Percentiles rank a stretch among this genome's conserved stretches.
Conservation (phyloP, 2,113 vertebrate genomes). For the Xiphorhynchus elegans region DNA sequence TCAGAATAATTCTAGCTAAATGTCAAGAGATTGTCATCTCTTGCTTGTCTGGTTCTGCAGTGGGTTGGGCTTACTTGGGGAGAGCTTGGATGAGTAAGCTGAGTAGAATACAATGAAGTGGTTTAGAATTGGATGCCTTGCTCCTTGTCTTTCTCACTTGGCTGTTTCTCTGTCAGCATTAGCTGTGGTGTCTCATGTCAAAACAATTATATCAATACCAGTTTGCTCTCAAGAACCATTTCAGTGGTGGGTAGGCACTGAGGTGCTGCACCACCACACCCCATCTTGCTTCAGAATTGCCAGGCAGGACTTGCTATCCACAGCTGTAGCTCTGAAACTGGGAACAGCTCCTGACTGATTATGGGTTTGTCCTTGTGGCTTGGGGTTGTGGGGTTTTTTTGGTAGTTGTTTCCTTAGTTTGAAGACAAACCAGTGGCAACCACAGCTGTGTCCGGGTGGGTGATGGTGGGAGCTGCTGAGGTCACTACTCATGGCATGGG, state of each 20-base stretch:
- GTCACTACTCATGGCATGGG: not conserved
- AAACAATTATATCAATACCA: not conserved
- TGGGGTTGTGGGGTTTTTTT: not conserved
- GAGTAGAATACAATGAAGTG: not conserved
- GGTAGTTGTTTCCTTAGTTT: not conserved
- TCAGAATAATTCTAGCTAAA: not conserved
- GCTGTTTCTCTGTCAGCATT: not conserved
- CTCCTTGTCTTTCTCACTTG: not conserved
- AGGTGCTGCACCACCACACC: not conserved
- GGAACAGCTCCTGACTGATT: not conserved
- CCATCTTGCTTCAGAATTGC: not conserved
- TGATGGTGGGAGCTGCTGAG: not conserved
- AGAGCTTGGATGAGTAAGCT: not conserved
- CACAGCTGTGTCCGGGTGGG: not conserved
- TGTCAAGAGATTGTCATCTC: not conserved
- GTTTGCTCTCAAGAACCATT: not conserved
- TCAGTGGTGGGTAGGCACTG: accelerated
- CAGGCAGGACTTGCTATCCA: not conserved
- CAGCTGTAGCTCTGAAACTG: not conserved
- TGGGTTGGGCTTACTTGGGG: not conserved
- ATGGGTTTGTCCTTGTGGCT: not conserved
- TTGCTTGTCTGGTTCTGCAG: not conserved
- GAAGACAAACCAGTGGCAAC: not conserved
- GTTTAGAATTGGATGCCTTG: not conserved
- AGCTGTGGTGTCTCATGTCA: not conserved